These are phyloP conservation scores for Sminthurides aquaticus DNA, from an alignment of 2,888 invertebrate genomes.

Conservation along the genomic window DNA sequence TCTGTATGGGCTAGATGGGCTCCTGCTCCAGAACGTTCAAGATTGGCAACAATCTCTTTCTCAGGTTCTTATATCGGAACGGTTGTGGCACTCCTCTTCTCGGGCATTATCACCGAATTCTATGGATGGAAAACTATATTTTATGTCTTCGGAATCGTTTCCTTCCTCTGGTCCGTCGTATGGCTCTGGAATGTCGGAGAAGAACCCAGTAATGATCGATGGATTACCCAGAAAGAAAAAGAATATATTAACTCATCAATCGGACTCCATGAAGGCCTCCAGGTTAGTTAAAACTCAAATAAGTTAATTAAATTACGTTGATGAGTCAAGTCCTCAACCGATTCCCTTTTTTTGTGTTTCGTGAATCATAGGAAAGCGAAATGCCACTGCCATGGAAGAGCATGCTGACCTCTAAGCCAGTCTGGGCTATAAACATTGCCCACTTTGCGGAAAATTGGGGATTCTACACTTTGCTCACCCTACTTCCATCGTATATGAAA, in stretches of 20 bases:
- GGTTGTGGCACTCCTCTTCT: constrained; percentile 71
- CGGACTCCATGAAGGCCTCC: constrained; percentile 2
- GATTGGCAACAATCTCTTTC: constrained; percentile 72
- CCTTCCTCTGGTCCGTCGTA: constrained; percentile 32
- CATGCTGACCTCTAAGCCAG: constrained; percentile 66
- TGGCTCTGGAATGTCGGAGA: constrained; percentile 36
- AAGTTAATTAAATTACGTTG: no score
- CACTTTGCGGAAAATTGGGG: constrained; percentile 88
- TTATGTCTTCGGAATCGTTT: constrained; percentile 54
- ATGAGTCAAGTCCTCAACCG: no score
- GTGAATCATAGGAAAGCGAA: constrained; percentile 62
- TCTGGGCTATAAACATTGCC: constrained; percentile 74
- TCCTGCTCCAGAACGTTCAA: constrained; percentile 67
- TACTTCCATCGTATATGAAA: constrained; percentile 73
- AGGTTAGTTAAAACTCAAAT: background rate
- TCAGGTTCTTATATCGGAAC: constrained; percentile 81
- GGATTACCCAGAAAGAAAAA: constrained; percentile 2
- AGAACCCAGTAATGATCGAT: constrained; percentile 7
- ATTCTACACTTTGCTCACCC: constrained; percentile 75
- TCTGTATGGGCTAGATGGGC: constrained; percentile 80
- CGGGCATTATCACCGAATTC: constrained; percentile 63
- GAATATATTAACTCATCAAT: constrained; percentile 11
- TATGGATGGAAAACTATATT: constrained; percentile 76
- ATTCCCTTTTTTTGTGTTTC: background rate
- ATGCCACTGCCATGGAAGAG: constrained; percentile 66